Base-by-base conservation (phyloP, 2,113 vertebrate species). In the Thinocorus orbignyianus region DNA sequence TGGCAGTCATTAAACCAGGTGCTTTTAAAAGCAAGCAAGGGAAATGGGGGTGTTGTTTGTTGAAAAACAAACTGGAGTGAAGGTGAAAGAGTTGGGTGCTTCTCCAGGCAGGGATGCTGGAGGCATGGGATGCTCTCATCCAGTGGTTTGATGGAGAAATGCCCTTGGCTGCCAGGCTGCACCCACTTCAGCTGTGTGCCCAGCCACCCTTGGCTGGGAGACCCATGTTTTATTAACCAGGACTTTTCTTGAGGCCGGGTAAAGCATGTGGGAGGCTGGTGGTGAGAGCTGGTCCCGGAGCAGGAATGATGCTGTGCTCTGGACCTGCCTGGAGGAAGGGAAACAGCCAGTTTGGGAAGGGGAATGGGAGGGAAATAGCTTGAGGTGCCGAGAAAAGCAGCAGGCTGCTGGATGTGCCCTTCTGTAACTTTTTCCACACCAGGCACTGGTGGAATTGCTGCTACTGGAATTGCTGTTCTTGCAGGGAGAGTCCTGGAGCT, bases 401-500 rank as follows among this genome's bases (percentile, higher is more conserved):
- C 42, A 44, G 54, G 30, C 71, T 76, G 71, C 71, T 72, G 6
- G 37, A 57, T 26, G 26, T 88, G 80, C 41, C 20, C 58, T 83
- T 54, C 44, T 64, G 33, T 26, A 14, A 28, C 42, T n/a, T 55
- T 28, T 82, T 44, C 83, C 35, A 23, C 57, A 22, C 4, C 76
- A 79, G 90, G 65, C 65, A 26, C 77, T 52, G 52, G 52, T 54
- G 52, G 52, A 30, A 54, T 54, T 52, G 55, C 87, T 91, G 65
- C 4, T 0, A 19, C 12, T 18, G 81, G 61, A 81, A 62, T 51
- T 35, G 81, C 93, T 89, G 87, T 73, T 92, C 68, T 46, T 54
- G 81, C 90, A 62, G 64, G 49, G 60, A 30, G 90, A 77, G 60
- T 39, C 61, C 73, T 92, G 92, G 74, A 58, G 78, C 57, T 81